Evolutionary conservation across 2,888 invertebrate genomes (phyloP).

Genomic region (Mesorhabditis spiculigera): DNA sequence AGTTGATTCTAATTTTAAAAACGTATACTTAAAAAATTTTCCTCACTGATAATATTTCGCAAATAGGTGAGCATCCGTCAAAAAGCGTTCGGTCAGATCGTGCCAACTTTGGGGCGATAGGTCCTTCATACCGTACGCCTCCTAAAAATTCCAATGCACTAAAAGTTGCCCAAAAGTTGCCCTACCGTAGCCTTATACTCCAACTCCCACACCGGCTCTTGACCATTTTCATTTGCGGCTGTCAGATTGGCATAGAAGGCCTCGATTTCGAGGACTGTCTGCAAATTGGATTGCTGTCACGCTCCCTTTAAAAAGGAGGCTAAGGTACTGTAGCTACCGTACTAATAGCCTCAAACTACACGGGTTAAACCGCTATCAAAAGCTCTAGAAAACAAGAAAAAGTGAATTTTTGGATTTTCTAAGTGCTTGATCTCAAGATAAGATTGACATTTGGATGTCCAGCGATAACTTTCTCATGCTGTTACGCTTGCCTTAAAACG

Average conservation of each 20-base stretch:
- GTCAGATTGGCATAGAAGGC: constrained; percentile 44
- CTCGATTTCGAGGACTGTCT: constrained; percentile 15
- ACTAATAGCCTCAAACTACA: constrained; percentile 10
- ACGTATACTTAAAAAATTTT: background rate
- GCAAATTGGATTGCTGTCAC: background rate
- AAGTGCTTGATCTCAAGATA: no score
- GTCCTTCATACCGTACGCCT: constrained; percentile 37
- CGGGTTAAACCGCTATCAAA: constrained; percentile 37
- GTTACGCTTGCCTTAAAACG: no score
- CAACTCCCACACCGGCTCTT: constrained; percentile 33
- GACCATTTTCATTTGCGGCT: constrained; percentile 34
- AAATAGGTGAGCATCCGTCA: constrained; percentile 33
- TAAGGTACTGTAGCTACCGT: no score
- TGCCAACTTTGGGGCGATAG: constrained; percentile 44
- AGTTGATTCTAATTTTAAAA: no score
- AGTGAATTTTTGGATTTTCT: no score
- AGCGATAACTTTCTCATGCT: no score
- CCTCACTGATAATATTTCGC: constrained; percentile 33
- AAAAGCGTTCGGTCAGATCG: constrained; percentile 34
- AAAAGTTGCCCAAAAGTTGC: background rate
- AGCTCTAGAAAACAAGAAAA: constrained; percentile 35
- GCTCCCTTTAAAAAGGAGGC: no score
- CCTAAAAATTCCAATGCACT: no score
- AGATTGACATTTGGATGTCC: no score
- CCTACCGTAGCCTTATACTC: constrained; percentile 29